Evolutionary conservation across 2,113 vertebrate species (phyloP).

Genomic region (Paramisgurnus dabryanus): DNA sequence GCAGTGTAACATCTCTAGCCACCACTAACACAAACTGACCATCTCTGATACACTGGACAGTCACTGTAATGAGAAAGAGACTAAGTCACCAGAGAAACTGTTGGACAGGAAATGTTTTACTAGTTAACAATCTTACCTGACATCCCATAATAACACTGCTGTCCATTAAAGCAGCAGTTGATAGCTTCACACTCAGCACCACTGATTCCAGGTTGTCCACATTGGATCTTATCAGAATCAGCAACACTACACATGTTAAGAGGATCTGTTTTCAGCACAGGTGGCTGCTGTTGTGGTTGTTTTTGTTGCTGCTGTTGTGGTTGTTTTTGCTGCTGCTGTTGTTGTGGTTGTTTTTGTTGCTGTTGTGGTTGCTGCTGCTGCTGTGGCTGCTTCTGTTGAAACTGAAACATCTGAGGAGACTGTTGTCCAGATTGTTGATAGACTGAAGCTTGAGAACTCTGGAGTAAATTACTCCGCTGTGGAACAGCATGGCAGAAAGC

Average conservation of each 20-base stretch:
- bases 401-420: conserved; percentile 6
- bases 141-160: conserved; percentile 69
- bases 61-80: conserved; percentile 60
- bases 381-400: no score
- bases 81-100: conserved; percentile 53
- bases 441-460: not conserved
- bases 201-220: conserved; percentile 60
- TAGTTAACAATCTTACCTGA: conserved; percentile 53
- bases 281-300: conserved; percentile 1
- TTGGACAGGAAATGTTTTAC: no score
- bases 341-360: no score
- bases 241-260: conserved; percentile 60
- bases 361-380: no score
- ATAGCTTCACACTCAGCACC: conserved; percentile 61
- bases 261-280: conserved; percentile 2
- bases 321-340: no score
- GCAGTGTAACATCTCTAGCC: conserved; percentile 63
- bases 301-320: not conserved
- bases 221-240: conserved; percentile 59
- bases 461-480: not conserved
- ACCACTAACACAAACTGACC: conserved; percentile 75
- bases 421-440: not conserved
- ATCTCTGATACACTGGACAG: conserved; percentile 74
- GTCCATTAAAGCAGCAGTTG: conserved; percentile 68
- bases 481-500: not conserved